Conservation (phyloP, 2,797 vertebrate species). For the Gymnocypris eckloni region DNA sequence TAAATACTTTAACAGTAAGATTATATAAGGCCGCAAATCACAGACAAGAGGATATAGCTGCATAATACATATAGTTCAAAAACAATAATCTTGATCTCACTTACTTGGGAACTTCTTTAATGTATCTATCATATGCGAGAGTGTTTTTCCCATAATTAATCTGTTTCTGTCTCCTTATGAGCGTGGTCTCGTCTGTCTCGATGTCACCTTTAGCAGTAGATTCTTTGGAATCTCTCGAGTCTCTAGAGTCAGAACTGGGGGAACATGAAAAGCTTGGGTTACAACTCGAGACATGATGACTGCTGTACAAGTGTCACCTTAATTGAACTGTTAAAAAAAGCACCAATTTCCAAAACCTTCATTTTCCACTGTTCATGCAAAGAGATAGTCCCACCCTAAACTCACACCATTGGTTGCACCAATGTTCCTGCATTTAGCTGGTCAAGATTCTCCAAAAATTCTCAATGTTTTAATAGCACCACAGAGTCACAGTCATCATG, state of each 20-base stretch:
- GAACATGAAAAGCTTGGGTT: background rate
- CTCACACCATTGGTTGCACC: background rate
- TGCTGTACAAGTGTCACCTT: background rate
- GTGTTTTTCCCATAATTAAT: slow-evolving; percentile 99
- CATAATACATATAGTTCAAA: background rate
- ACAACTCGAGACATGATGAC: background rate
- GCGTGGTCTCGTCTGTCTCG: slow-evolving; percentile 89
- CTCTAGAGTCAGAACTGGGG: slow-evolving; percentile 81
- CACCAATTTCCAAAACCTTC: too few species aligned
- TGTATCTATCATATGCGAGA: slow-evolving; percentile 92
- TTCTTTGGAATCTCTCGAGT: slow-evolving; percentile 80
- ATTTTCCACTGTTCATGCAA: too few species aligned
- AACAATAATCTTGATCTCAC: slow-evolving; percentile 23
- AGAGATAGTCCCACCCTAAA: background rate
- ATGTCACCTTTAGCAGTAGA: slow-evolving; percentile 80
- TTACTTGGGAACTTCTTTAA: slow-evolving; percentile 93
- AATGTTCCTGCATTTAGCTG: background rate
- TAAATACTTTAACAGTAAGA: background rate
- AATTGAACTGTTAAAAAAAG: background rate
- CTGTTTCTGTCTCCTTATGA: slow-evolving; percentile 95
- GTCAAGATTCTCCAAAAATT: background rate
- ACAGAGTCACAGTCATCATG: background rate
- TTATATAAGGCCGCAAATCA: background rate
- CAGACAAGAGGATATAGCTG: background rate
- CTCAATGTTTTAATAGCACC: background rate